Evolutionary conservation across 2,797 vertebrate species (phyloP), one percentile per base, ranked within the genome.

Genomic region (Oceanodroma leucorhoa): DNA sequence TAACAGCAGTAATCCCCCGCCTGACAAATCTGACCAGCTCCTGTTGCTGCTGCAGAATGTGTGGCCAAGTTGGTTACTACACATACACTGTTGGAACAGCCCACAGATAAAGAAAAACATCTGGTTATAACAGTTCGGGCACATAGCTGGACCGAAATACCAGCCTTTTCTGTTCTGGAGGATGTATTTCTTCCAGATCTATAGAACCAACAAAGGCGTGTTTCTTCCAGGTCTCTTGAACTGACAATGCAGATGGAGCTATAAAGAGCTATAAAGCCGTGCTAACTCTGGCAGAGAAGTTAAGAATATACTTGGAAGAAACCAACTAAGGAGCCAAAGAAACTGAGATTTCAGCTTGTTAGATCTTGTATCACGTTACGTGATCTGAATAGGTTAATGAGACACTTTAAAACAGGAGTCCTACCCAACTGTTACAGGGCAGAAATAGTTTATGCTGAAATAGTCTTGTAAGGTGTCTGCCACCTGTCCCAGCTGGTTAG

Each of bases 191-290:
- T 81, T 94, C 45, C 58, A 82, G 20, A 55, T 71, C 32, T 78
- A 11, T 48, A 90, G 27, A 85, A 22, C 64, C 0, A 2, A 20
- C 5, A 61, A 19, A 69, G 18, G 22, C 18, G 1, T 65, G 14
- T 70, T 85, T 91, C 64, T 83, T 83, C 43, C 26, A 88, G 14
- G 45, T 78, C n/a, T 88, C 29, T 30, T 69, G 66, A 87, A 22
- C 61, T 0, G 6, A 27, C 81, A 83, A 0, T 0, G 3, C 77
- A 91, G 57, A 62, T 57, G 57, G 41, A 82, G 22, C 54, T 90
- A 4, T 45, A 72, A 51, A 64, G 36, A 82, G 19, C 50, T 93
- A 3, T 45, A 54, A 51, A 69, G 26, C 40, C 16, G 27, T 66
- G 41, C 20, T 24, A 69, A 58, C 71, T 67, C 61, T 84, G 51